Conservation (phyloP, 2,797 vertebrate species). For the Nannoperca obscura region DNA sequence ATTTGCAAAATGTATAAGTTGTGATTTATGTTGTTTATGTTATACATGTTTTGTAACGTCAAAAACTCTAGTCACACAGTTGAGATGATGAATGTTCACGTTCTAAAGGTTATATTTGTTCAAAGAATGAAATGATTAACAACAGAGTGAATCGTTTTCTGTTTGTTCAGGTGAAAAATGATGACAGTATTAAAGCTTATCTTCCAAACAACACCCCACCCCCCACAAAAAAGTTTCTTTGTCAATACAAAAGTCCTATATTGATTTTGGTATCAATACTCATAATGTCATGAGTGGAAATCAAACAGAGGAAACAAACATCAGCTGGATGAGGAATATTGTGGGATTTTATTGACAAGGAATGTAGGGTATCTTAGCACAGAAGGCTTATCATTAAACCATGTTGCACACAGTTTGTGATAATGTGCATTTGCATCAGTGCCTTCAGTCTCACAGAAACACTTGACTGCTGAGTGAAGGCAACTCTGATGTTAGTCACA, state of each 20-base stretch:
- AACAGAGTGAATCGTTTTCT: constrained; percentile 22
- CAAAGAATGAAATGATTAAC: constrained; percentile 45
- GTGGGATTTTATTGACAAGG: constrained; percentile 1
- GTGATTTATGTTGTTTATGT: neutral
- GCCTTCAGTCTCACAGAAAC: constrained; percentile 33
- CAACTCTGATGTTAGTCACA: constrained; percentile 46
- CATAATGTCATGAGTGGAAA: constrained; percentile 7
- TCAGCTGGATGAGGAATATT: neutral
- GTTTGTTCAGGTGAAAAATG: constrained; percentile 27
- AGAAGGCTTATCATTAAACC: constrained; percentile 19
- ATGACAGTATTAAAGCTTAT: constrained; percentile 24
- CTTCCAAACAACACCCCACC: neutral
- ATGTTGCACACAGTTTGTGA: constrained; percentile 35
- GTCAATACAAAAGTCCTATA: neutral
- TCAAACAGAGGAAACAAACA: constrained; percentile 9
- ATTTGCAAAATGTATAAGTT: constrained; percentile 4
- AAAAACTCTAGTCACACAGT: neutral
- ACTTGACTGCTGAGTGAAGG: constrained; percentile 37
- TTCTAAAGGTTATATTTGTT: constrained; percentile 70
- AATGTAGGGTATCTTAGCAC: constrained; percentile 2
- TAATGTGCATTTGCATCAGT: constrained; percentile 53
- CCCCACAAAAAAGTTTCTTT: neutral
- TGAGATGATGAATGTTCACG: neutral
- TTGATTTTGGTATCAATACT: constrained; percentile 20
- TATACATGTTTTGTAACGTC: constrained; percentile 13